Conservation (phyloP, 37 sponge, comb jelly and placozoan species). For the Geodia barretti region DNA sequence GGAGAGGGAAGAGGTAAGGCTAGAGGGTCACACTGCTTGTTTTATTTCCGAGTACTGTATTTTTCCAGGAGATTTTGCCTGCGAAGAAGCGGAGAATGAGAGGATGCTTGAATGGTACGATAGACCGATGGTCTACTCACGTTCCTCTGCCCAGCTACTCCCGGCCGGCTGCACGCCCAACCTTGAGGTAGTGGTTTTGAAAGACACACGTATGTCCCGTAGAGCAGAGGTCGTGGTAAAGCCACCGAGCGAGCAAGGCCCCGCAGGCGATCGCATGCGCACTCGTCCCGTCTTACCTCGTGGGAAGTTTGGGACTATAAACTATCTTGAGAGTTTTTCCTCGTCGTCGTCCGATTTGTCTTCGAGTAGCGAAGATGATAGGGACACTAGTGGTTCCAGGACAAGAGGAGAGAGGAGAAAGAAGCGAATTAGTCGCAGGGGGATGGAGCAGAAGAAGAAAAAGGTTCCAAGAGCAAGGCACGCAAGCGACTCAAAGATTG, state of each 20-base stretch:
- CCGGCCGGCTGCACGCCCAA: background rate
- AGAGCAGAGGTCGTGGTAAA: background rate
- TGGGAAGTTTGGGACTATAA: no score
- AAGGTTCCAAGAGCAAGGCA: background rate
- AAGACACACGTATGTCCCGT: background rate
- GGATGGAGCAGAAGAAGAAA: background rate
- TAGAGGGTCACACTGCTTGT: no score
- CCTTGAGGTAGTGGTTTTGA: background rate
- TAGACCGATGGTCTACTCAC: conserved; percentile 20
- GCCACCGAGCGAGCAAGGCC: background rate
- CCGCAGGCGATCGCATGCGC: no score
- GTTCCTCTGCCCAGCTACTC: background rate
- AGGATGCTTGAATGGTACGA: background rate
- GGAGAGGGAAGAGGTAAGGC: background rate
- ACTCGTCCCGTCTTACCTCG: no score
- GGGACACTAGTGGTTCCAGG: background rate
- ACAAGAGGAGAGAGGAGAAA: background rate
- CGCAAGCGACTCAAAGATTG: no score
- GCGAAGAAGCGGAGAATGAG: background rate
- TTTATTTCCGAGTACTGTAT: no score
- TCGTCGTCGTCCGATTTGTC: background rate
- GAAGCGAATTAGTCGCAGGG: background rate
- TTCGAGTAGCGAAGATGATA: background rate
- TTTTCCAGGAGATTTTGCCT: background rate
- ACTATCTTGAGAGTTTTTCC: no score